Percentiles rank a stretch among this genome's conserved stretches.
These are phyloP conservation scores for Antheraea mylitta DNA, from an alignment of 1,140 invertebrate species.

Conservation along the genomic window DNA sequence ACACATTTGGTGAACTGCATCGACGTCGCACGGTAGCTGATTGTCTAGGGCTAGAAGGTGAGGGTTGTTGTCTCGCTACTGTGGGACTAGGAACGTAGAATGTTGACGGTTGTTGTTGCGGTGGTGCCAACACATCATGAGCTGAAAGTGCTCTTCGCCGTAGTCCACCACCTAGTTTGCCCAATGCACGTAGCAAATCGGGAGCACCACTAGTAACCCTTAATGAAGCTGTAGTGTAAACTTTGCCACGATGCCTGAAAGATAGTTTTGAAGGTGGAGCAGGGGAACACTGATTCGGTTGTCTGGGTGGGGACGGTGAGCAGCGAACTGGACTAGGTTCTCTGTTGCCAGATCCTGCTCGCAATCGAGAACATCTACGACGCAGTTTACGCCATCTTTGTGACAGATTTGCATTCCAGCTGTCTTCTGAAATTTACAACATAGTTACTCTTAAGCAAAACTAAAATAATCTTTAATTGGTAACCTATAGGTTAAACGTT, in stretches of 20 bases:
- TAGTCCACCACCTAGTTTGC: conserved; percentile 83
- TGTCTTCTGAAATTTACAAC: conserved; percentile 80
- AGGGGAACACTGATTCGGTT: conserved; percentile 61
- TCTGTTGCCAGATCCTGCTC: conserved; percentile 75
- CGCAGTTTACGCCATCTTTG: conserved; percentile 86
- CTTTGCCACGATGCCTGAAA: conserved; percentile 76
- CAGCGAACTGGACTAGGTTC: conserved; percentile 74
- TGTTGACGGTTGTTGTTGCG: conserved; percentile 76
- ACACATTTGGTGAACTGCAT: conserved; percentile 74
- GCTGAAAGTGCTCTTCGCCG: conserved; percentile 83
- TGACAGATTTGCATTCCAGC: conserved; percentile 86
- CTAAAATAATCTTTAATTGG: background rate
- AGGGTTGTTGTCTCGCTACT: conserved; percentile 47
- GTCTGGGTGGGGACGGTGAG: conserved; percentile 73
- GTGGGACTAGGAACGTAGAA: conserved; percentile 85
- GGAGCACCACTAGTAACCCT: conserved; percentile 81
- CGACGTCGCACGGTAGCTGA: conserved; percentile 59
- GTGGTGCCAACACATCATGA: conserved; percentile 81
- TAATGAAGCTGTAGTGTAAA: conserved; percentile 81
- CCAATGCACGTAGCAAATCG: conserved; percentile 82
- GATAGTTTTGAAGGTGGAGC: conserved; percentile 70
- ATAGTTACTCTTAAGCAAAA: too few species aligned
- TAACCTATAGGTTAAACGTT: background rate
- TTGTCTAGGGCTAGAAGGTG: conserved; percentile 57
- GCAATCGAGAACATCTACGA: conserved; percentile 82